Base-by-base conservation (phyloP, 2,797 vertebrate species). In the Hyperoplus immaculatus region DNA sequence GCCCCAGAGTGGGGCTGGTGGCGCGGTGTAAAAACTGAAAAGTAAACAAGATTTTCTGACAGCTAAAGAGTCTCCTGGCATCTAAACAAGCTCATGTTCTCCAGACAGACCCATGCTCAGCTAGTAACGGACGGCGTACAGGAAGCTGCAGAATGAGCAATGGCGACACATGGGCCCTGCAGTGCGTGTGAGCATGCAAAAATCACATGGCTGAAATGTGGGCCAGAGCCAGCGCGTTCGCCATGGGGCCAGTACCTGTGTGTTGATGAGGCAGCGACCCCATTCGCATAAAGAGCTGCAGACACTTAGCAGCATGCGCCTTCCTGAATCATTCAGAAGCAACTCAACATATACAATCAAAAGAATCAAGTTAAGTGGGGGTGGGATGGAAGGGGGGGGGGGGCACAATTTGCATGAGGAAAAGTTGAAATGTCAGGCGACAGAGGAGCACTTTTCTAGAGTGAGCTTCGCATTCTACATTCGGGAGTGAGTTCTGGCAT, bases 31-130 rank as follows among this genome's bases (percentile, higher is more conserved):
- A 83, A 92, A 89, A 87, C 29, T 84, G 81, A 86, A 91, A 93
- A 89, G 83, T 83, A 93, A 93, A 93, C 90, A 90, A 62, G 80
- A 77, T 83, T 88, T 90, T 87, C 83, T 92, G 91, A 92, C 91
- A 92, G 91, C 85, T 90, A 82, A 89, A 90, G 83, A 90, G 88
- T 92, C 89, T 88, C 84, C 69, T 71, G 87, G 85, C 75, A 78
- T 89, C 83, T 55, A 62, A 29, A 66, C 5, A 11, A 82, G 72
- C 87, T 86, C 71, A 62, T 89, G 88, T 89, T 89, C 85, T 89
- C 58, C 76, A 86, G 78, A 86, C 80, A 84, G 74, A 84, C 72
- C 55, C 75, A 73, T 70, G 87, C 63, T 46, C 55, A 68, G 63
- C 69, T 63, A 74, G 79, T 72, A 57, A 72, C 78, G 68, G 77